A percentile compares a stretch with the other conserved stretches of the same genome.
Conservation (phyloP, 2,113 vertebrate species). For the Laticauda laticaudata region DNA sequence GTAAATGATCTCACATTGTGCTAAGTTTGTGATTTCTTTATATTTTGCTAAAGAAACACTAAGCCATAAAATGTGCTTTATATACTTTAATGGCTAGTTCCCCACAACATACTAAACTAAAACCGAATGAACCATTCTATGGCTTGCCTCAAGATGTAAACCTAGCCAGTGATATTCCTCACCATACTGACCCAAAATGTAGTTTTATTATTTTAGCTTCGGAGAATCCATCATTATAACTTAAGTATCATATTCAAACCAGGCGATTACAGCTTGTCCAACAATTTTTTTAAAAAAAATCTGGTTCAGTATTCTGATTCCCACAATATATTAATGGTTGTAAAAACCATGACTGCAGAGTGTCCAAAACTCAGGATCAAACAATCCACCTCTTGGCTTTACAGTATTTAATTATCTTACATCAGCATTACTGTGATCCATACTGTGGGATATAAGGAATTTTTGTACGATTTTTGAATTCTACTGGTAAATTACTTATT, state of each 20-base stretch:
- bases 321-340: not conserved
- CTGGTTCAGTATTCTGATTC: not conserved
- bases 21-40: not conserved
- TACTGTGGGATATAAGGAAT: not conserved
- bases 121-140: not conserved
- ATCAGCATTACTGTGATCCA: not conserved
- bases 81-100: not conserved
- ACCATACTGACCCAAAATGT: not conserved
- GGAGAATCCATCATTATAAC: not conserved
- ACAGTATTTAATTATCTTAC: not conserved
- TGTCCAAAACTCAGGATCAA: not conserved
- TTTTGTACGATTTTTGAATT: not conserved
- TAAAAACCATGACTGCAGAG: not conserved
- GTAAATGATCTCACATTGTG: not conserved
- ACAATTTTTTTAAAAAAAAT: not conserved
- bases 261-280: not conserved
- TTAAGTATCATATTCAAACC: not conserved
- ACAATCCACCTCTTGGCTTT: not conserved
- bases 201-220: not conserved
- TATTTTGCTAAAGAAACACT: not conserved
- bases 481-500: not conserved
- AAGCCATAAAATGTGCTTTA: not conserved
- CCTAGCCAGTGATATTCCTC: not conserved
- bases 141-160: not conserved
- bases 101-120: not conserved